These are phyloP conservation scores for Sebastes itinus DNA, from an alignment of 2,797 vertebrate species.

Conservation along the genomic window DNA sequence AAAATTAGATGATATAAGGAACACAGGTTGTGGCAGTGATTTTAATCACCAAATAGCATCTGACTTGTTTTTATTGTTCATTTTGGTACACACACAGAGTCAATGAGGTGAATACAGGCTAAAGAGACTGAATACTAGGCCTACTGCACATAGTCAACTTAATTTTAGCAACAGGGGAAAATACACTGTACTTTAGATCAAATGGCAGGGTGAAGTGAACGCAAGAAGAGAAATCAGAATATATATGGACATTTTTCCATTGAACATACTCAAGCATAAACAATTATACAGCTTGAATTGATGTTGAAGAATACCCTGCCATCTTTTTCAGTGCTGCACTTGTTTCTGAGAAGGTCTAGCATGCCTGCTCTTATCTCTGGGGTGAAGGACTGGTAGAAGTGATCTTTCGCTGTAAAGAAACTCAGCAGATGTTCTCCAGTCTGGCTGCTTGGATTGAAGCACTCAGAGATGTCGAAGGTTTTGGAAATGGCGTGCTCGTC, in stretches of 20 bases:
- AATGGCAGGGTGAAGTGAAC: background rate
- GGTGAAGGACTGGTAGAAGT: constrained; percentile 65
- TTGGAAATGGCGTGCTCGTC: constrained; percentile 57
- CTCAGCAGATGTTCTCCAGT: constrained; percentile 62
- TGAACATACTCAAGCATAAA: constrained; percentile 47
- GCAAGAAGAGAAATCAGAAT: background rate
- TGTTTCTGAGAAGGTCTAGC: constrained; percentile 62
- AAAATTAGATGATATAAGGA: too few species aligned
- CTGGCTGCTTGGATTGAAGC: constrained; percentile 55
- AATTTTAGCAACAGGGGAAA: background rate
- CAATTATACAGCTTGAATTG: constrained; percentile 37
- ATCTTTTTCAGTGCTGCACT: constrained; percentile 70
- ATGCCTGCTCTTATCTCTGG: constrained; percentile 66
- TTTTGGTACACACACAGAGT: background rate
- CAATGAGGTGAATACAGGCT: background rate
- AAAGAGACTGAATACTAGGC: background rate
- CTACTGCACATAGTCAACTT: background rate
- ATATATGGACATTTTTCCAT: background rate
- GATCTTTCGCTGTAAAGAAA: constrained; percentile 63
- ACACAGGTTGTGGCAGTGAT: background rate
- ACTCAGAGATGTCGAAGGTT: constrained; percentile 66
- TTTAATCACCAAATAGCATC: background rate
- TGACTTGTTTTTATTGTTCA: background rate
- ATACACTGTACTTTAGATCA: background rate
- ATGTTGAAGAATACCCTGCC: constrained; percentile 64